Percentiles rank a stretch among this genome's conserved stretches.
Conservation (phyloP, 1,140 invertebrate genomes). For the Macrobrachium nipponense region DNA sequence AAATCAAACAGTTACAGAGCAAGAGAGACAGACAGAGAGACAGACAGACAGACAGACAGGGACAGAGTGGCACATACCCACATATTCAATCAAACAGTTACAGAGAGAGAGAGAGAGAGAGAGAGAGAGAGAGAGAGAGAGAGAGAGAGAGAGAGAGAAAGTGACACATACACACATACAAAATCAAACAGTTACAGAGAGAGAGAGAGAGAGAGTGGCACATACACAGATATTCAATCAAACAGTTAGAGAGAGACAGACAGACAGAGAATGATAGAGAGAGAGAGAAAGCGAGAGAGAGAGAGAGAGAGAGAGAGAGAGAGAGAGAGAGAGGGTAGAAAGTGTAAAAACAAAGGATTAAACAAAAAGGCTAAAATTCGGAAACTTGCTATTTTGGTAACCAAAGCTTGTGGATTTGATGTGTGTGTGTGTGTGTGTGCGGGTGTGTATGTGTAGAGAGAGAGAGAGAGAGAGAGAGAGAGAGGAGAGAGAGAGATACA, state of each 20-base stretch:
- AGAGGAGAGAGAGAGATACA: not conserved
- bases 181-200: not conserved
- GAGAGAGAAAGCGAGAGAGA: not conserved
- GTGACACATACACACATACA: not conserved
- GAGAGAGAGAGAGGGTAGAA: slow-evolving; percentile 7
- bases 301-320: slow-evolving; percentile 10
- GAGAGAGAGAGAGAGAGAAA: not conserved
- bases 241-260: not conserved
- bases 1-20: too few species aligned
- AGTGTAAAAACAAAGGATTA: too few species aligned
- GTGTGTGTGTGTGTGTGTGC: not conserved
- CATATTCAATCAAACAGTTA: too few species aligned
- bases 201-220: not conserved
- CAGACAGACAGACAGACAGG: not conserved
- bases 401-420: not conserved
- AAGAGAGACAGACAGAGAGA: too few species aligned
- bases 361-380: not conserved
- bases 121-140: not conserved
- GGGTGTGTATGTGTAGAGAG: not conserved
- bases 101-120: not conserved
- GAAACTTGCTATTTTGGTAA: slow-evolving; percentile 19
- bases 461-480: slow-evolving; percentile 16
- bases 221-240: not conserved
- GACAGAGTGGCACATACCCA: too few species aligned
- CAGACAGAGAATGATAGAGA: not conserved